phyloP scores from a whole-genome alignment of 2,888 invertebrate species.

The Caenorhabditis panamensis region DNA sequence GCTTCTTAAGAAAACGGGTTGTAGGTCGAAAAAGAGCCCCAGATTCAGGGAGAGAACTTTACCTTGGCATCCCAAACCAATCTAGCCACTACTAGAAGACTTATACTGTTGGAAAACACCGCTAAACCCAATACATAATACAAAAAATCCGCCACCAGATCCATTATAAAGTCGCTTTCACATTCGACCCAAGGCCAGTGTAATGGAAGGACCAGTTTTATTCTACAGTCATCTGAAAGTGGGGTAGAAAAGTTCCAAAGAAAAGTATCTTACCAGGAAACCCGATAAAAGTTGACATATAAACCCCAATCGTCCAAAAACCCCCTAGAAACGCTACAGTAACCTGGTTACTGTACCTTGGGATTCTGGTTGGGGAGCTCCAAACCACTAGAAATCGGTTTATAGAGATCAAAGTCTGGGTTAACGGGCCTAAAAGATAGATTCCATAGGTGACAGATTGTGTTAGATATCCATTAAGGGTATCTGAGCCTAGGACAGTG shows the following conservation, averaged over 20 bases:
- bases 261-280: constrained; percentile 14
- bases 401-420: constrained; percentile 22
- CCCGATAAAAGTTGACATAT: constrained; percentile 21
- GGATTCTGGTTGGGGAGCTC: neutral
- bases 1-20: neutral
- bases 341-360: constrained; percentile 21
- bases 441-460: neutral
- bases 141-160: too few species aligned
- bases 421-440: constrained; percentile 17
- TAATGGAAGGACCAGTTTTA: too few species aligned
- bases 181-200: too few species aligned
- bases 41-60: too few species aligned
- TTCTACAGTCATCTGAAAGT: too few species aligned
- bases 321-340: neutral
- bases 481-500: neutral
- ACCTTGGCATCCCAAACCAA: too few species aligned
- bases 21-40: too few species aligned
- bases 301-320: constrained; percentile 10
- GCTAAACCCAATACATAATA: too few species aligned
- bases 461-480: neutral
- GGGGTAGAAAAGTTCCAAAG: neutral
- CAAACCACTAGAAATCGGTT: constrained; percentile 29
- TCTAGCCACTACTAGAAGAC: too few species aligned
- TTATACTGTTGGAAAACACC: too few species aligned
- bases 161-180: too few species aligned